phyloP scores from a whole-genome alignment of 2,113 vertebrate genomes.

The Hypocryptadius cinnamomeus region DNA sequence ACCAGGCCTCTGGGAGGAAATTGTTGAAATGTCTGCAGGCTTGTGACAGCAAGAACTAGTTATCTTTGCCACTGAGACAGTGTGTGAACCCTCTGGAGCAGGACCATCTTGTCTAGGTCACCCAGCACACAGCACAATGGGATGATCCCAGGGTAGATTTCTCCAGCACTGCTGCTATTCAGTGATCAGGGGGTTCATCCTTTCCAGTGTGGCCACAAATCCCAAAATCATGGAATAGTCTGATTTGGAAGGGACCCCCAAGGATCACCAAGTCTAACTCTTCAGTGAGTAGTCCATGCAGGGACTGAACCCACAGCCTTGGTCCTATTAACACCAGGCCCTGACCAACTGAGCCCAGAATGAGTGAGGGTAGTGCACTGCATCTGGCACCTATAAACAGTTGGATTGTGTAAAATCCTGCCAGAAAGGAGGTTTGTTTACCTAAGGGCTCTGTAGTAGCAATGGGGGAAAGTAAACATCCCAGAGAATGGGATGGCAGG shows the following conservation, averaged over 20 bases:
- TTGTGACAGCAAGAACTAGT: not conserved
- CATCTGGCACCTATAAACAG: not conserved
- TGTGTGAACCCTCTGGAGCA: not conserved
- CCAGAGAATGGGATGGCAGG: not conserved
- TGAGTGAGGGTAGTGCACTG: not conserved
- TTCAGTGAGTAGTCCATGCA: not conserved
- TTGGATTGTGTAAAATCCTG: not conserved
- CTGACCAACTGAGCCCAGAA: not conserved
- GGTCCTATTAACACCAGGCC: not conserved
- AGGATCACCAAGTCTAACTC: accelerated
- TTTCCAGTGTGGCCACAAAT: not conserved
- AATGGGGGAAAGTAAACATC: not conserved
- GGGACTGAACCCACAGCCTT: not conserved
- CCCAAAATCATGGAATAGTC: not conserved
- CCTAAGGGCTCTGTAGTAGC: not conserved
- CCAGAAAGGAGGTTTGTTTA: not conserved
- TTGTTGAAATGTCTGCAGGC: not conserved
- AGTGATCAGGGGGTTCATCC: not conserved
- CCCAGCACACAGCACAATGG: too few relatives aligned
- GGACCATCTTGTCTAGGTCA: not conserved
- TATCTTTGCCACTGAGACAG: not conserved
- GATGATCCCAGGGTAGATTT: not conserved
- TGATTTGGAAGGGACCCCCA: not conserved
- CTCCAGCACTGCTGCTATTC: not conserved
- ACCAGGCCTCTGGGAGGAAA: not conserved